Conservation (phyloP, 35 echinoderm and acorn worm genomes). For the Eucidaris tribuloides region DNA sequence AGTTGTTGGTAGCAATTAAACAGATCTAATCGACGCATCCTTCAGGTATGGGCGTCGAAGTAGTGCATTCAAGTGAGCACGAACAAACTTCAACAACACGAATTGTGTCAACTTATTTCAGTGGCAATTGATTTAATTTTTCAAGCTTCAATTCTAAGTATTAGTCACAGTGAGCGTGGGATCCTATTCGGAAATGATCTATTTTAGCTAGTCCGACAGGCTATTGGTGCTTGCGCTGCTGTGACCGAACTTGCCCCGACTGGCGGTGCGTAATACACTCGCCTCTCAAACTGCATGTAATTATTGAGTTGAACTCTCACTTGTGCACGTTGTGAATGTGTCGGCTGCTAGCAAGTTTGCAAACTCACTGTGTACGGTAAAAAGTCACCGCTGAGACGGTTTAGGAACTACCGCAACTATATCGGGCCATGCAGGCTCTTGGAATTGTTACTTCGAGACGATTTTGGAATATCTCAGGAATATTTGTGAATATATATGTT, state of each 20-base stretch:
- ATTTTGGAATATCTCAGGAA: constrained; percentile 9
- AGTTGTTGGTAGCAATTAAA: no score
- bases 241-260: not conserved
- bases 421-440: not conserved
- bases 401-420: not conserved
- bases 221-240: not conserved
- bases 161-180: constrained; percentile 24
- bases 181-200: constrained; percentile 17
- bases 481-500: constrained; percentile 16
- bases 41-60: no score
- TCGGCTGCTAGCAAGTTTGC: not conserved
- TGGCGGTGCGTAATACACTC: not conserved
- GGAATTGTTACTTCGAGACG: not conserved
- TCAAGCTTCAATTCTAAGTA: not conserved
- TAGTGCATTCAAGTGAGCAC: no score
- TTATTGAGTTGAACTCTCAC: not conserved
- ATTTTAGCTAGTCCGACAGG: not conserved
- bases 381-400: not conserved
- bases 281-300: not conserved
- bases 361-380: not conserved
- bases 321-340: not conserved
- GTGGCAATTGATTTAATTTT: not conserved
- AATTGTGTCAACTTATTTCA: no score
- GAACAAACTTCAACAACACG: no score
- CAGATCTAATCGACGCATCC: no score